Evolutionary conservation across 1,140 invertebrate species (phyloP).

Genomic region (Orussus abietinus): DNA sequence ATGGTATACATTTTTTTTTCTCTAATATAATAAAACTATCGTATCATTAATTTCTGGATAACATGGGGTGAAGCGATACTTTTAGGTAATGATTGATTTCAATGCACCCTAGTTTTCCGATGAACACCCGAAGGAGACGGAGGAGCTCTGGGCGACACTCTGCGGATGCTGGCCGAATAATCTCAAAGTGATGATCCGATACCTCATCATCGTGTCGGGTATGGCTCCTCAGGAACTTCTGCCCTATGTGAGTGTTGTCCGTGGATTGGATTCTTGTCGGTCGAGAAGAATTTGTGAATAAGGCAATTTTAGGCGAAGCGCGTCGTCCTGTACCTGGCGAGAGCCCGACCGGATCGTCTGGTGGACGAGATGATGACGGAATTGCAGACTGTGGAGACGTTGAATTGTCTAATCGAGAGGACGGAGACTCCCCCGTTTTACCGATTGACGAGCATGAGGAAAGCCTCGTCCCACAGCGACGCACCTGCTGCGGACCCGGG

Average conservation of each 20-base stretch:
- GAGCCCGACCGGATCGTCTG: conserved; percentile 84
- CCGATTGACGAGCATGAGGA: conserved; percentile 83
- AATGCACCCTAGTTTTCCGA: conserved; percentile 96
- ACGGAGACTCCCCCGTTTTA: conserved; percentile 98
- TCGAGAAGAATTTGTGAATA: too few species aligned
- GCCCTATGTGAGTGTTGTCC: conserved; percentile 68
- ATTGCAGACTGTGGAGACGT: conserved; percentile 91
- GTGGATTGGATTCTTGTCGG: too few species aligned
- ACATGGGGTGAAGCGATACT: too few species aligned
- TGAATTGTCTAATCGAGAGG: conserved; percentile 91
- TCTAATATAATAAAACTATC: too few species aligned
- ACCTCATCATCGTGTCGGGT: conserved; percentile 92
- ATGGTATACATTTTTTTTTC: too few species aligned
- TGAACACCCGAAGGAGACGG: conserved; percentile 91
- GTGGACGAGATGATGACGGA: conserved; percentile 97
- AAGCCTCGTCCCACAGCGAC: conserved; percentile 83
- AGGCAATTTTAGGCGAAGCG: conserved; percentile 75
- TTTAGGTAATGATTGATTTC: too few species aligned
- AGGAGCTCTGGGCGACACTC: conserved; percentile 92
- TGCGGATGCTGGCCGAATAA: conserved; percentile 96
- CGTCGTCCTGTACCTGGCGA: conserved; percentile 87
- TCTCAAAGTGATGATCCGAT: conserved; percentile 95
- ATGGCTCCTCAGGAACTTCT: conserved; percentile 92
- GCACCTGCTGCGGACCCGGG: conserved; percentile 54
- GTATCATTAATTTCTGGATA: too few species aligned